phyloP scores from a whole-genome alignment of 2,797 vertebrate species.

The Carduelis carduelis region DNA sequence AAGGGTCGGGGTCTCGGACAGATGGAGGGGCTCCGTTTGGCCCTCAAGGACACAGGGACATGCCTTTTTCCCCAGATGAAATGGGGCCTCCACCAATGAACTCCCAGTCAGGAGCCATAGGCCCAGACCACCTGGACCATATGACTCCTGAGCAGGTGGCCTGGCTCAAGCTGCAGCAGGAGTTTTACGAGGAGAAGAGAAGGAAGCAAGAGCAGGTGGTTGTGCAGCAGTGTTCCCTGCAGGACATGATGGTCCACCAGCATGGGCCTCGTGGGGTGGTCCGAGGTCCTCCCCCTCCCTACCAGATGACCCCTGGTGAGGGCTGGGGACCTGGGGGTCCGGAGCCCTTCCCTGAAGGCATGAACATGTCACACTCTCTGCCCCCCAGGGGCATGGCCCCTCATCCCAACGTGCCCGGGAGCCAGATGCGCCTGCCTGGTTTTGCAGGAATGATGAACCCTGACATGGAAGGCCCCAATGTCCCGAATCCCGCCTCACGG shows the following conservation, averaged over 20 bases:
- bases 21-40: slow-evolving; percentile 92
- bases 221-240: slow-evolving; percentile 91
- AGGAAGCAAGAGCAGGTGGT: slow-evolving; percentile 94
- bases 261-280: slow-evolving; percentile 92
- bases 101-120: slow-evolving; percentile 79
- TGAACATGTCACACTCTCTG: slow-evolving; percentile 83
- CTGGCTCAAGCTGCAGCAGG: slow-evolving; percentile 97
- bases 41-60: slow-evolving; percentile 91
- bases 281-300: slow-evolving; percentile 93
- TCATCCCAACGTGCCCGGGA: slow-evolving; percentile 79
- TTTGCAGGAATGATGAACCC: slow-evolving; percentile 97
- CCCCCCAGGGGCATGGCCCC: slow-evolving; percentile 90
- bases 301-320: slow-evolving; percentile 93
- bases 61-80: slow-evolving; percentile 94
- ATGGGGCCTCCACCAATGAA: slow-evolving; percentile 89
- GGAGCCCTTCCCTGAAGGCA: slow-evolving; percentile 92
- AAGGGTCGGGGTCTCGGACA: slow-evolving; percentile 89
- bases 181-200: slow-evolving; percentile 97
- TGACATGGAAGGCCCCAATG: slow-evolving; percentile 88
- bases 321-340: slow-evolving; percentile 89
- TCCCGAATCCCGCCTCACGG: slow-evolving; percentile 82
- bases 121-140: slow-evolving; percentile 90
- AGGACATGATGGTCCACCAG: slow-evolving; percentile 97
- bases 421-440: slow-evolving; percentile 91
- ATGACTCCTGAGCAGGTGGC: slow-evolving; percentile 99